Evolutionary conservation across 2,797 vertebrate species (phyloP).

Genomic region (Telmatherina bonti): DNA sequence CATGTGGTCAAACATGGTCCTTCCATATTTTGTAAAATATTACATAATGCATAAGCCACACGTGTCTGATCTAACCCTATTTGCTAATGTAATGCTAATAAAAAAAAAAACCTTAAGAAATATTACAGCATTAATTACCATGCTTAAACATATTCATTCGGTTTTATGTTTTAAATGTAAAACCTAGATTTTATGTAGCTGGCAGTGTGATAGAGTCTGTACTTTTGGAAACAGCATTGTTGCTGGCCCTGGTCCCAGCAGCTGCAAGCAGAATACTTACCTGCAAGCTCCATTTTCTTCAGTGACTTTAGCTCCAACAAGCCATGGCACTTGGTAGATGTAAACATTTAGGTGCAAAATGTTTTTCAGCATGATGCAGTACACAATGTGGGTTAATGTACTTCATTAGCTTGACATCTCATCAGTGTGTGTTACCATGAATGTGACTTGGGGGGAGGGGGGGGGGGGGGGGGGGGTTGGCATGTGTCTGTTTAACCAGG

Average conservation of each 20-base stretch:
- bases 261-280: conserved; percentile 29
- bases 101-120: not conserved
- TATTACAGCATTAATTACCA: not conserved
- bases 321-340: conserved; percentile 20
- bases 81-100: not conserved
- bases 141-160: not conserved
- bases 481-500: conserved; percentile 27
- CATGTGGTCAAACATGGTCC: conserved; percentile 32
- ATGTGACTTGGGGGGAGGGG: conserved; percentile 1
- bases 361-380: conserved; percentile 13
- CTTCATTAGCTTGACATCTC: conserved; percentile 38
- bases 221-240: conserved; percentile 19
- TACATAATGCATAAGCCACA: conserved; percentile 32
- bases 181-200: not conserved
- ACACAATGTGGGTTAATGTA: conserved; percentile 24
- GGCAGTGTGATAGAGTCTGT: conserved; percentile 20
- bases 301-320: conserved; percentile 50
- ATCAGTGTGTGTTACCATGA: conserved; percentile 24
- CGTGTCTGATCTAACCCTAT: not conserved
- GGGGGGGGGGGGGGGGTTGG: not conserved
- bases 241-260: conserved; percentile 25
- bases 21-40: conserved; percentile 56
- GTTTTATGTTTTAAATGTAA: not conserved
- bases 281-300: conserved; percentile 22
- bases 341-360: conserved; percentile 15